Base-by-base conservation (phyloP, 2,113 vertebrate genomes). In the Syngnathus floridae region DNA sequence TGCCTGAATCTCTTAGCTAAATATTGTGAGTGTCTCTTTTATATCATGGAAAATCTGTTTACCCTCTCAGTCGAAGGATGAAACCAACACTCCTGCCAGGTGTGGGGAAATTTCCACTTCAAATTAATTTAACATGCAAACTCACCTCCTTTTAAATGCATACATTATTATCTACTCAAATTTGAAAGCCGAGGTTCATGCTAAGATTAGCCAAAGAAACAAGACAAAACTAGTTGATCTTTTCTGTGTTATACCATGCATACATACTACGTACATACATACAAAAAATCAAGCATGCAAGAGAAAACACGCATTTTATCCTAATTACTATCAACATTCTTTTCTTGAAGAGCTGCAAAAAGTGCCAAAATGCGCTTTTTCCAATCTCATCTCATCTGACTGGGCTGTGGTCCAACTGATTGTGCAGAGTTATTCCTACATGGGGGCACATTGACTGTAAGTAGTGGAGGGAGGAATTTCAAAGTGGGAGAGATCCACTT, bases 1-100 rank as follows among this genome's bases (percentile, higher is more conserved):
- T 77, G 75, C 83, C 88, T 88, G 90, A 92, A 90, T 91, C 90
- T 81, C 82, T 87, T 89, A 90, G 81, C 78, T 78, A 93, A 95
- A 95, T 90, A 94, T 89, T 91, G 89, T 90, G 92, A 91, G 90
- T 77, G 82, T 84, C 85, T 87, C 85, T 90, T 90, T 91, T 51
- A 89, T 90, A 90, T 82, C 84, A 75, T 80, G 86, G 86, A 84
- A 69, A 76, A 72, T 82, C 84, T 91, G 84, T 91, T 90, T 80
- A 75, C 82, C 66, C 78, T 89, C 74, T 90, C 89, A 88, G 80
- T 80, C 70, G n/a, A 49, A 49, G 86, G 88, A 88, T 90, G 88
- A 88, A 80, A 86, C 76, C 66, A 85, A 76, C 81, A 75, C 73
- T 46, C 51, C 56, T 59, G 60, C 62, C 52, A 66, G 57, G 60